phyloP scores from a whole-genome alignment of 2,113 vertebrate genomes.

The Heloderma charlesbogerti region DNA sequence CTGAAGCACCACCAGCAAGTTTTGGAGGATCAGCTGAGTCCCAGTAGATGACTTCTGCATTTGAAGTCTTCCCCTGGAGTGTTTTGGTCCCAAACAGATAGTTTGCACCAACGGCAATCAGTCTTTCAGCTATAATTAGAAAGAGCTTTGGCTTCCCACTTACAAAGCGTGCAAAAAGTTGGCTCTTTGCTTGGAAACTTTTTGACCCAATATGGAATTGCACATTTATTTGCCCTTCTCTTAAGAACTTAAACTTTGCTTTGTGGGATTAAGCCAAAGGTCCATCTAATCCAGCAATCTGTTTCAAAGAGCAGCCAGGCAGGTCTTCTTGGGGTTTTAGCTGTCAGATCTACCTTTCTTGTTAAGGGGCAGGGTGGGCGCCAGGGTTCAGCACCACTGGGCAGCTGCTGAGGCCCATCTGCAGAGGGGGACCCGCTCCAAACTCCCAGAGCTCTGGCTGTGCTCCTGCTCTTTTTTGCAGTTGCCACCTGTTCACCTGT shows the following conservation, averaged over 20 bases:
- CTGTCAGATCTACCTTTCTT: neutral
- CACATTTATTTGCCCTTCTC: neutral
- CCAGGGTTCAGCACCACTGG: neutral
- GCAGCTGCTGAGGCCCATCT: neutral
- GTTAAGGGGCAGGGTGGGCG: neutral
- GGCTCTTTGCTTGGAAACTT: conserved; percentile 61
- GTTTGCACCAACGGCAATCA: conserved; percentile 39
- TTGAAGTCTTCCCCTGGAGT: neutral
- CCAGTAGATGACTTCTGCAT: neutral
- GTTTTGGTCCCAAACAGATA: conserved; percentile 38
- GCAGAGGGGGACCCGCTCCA: neutral
- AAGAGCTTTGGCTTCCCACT: conserved; percentile 65
- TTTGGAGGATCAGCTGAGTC: no score
- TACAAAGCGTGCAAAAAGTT: conserved; percentile 70
- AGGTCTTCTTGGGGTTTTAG: neutral
- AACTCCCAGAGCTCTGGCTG: neutral
- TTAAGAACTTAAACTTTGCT: neutral
- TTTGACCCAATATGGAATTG: conserved; percentile 36
- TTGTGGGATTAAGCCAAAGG: neutral
- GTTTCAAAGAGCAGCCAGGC: neutral
- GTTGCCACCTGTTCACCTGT: neutral
- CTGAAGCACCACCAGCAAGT: neutral
- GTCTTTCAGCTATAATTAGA: conserved; percentile 61
- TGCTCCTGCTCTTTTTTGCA: no score
- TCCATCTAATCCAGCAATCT: neutral